phyloP scores from a whole-genome alignment of 2,113 vertebrate species.

The Pao palembangensis region DNA sequence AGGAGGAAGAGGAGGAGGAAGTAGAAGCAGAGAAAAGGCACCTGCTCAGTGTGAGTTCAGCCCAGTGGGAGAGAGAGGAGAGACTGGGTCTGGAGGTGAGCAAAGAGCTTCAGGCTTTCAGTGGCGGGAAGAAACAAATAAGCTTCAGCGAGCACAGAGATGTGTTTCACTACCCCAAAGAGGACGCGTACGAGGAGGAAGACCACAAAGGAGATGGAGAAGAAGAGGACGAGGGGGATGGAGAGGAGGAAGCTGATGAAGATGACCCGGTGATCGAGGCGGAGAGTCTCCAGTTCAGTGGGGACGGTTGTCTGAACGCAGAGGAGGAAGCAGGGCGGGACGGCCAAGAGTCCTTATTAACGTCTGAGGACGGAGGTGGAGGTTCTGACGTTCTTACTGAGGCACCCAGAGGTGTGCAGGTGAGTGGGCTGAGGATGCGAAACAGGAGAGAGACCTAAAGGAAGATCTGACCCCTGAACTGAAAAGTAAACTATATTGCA shows the following conservation, averaged over 20 bases:
- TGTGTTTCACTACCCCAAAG: constrained; percentile 68
- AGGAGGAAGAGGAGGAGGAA: constrained; percentile 37
- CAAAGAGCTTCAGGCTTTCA: constrained; percentile 29
- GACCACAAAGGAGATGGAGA: constrained; percentile 48
- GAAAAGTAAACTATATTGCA: not conserved
- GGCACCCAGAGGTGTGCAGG: constrained; percentile 21
- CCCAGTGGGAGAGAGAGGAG: constrained; percentile 24
- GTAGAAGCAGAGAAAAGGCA: constrained; percentile 49
- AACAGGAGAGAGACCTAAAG: constrained; percentile 64
- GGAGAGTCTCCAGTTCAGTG: constrained; percentile 79
- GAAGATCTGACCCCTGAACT: not conserved
- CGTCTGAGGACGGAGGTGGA: constrained; percentile 26
- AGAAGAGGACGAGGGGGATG: constrained; percentile 18
- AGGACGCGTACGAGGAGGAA: constrained; percentile 48
- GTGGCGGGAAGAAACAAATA: constrained; percentile 49
- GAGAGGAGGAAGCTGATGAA: constrained; percentile 44
- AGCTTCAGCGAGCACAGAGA: constrained; percentile 55
- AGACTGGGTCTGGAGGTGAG: constrained; percentile 50
- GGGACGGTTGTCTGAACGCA: constrained; percentile 69
- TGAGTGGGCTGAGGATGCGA: constrained; percentile 66
- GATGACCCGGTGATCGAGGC: constrained; percentile 80
- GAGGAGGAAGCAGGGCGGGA: constrained; percentile 70
- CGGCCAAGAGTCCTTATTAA: constrained; percentile 43
- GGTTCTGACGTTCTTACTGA: constrained; percentile 12
- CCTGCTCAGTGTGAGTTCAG: constrained; percentile 41